Conservation (phyloP, 2,888 invertebrate species). For the Cybosia mesomella region DNA sequence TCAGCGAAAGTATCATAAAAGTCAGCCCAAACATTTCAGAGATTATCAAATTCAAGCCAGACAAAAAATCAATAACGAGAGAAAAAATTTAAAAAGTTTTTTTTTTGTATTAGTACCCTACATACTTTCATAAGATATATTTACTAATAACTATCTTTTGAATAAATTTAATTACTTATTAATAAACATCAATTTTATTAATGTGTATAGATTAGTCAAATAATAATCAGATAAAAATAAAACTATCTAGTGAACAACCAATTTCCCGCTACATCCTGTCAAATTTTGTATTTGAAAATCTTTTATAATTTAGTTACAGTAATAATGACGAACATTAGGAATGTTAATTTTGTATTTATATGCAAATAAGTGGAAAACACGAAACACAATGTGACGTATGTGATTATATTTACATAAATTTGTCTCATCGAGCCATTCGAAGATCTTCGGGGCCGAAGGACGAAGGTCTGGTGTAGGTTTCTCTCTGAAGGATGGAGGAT, state of each 20-base stretch:
- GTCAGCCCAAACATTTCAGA: background rate
- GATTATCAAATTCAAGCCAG: too few relatives aligned
- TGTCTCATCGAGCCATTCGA: background rate
- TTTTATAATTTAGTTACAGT: constrained; percentile 3
- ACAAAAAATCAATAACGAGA: too few relatives aligned
- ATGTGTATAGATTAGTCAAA: background rate
- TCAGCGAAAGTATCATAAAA: background rate
- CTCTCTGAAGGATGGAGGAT: too few relatives aligned
- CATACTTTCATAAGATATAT: too few relatives aligned
- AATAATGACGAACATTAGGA: background rate
- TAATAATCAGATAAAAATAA: background rate
- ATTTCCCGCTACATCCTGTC: background rate
- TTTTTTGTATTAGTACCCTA: too few relatives aligned
- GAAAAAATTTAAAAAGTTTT: too few relatives aligned
- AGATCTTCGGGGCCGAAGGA: background rate
- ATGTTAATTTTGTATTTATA: constrained; percentile 12
- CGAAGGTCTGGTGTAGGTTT: too few relatives aligned
- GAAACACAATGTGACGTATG: background rate
- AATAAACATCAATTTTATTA: background rate
- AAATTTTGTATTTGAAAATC: background rate
- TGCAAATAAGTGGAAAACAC: constrained; percentile 5
- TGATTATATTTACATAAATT: constrained; percentile 1
- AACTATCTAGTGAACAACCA: background rate
- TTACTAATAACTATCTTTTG: too few relatives aligned
- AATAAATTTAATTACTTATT: too few relatives aligned